Conservation (phyloP, 2,888 invertebrate genomes). For the Yponomeuta cagnagella region DNA sequence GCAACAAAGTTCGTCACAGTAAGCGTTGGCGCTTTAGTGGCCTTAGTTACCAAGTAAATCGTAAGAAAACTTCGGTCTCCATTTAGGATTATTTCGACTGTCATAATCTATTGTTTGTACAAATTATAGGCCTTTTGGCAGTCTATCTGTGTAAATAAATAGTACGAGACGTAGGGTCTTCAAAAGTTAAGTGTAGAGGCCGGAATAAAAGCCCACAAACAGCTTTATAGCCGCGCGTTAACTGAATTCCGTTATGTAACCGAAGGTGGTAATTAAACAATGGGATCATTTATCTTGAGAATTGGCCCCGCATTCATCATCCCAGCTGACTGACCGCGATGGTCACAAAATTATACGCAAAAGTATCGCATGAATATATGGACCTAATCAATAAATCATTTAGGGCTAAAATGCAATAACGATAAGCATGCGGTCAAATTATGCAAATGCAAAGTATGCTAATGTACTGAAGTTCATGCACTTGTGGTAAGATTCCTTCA, state of each 20-base stretch:
- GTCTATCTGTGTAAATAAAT: background rate
- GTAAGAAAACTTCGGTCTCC: background rate
- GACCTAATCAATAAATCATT: no score
- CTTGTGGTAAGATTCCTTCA: no score
- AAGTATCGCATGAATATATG: no score
- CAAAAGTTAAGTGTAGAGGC: background rate
- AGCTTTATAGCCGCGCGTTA: slow-evolving; percentile 22
- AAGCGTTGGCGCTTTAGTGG: background rate
- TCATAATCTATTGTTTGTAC: background rate
- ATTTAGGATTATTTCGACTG: background rate
- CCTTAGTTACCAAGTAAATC: background rate
- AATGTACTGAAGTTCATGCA: no score
- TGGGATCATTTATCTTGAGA: slow-evolving; percentile 26
- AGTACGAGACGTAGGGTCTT: background rate
- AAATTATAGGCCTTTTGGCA: background rate
- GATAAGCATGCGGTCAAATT: no score
- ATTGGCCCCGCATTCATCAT: slow-evolving; percentile 9
- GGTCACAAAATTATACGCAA: background rate
- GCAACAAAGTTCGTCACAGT: background rate
- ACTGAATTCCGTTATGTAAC: slow-evolving; percentile 28
- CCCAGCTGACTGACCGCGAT: background rate
- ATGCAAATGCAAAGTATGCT: no score
- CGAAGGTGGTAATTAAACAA: slow-evolving; percentile 27
- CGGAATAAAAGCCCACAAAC: background rate
- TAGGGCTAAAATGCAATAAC: no score